A percentile compares a stretch with the other conserved stretches of the same genome.
Evolutionary conservation across 2,113 vertebrate species (phyloP).

Genomic region (Anarhynchus alexandrinus): DNA sequence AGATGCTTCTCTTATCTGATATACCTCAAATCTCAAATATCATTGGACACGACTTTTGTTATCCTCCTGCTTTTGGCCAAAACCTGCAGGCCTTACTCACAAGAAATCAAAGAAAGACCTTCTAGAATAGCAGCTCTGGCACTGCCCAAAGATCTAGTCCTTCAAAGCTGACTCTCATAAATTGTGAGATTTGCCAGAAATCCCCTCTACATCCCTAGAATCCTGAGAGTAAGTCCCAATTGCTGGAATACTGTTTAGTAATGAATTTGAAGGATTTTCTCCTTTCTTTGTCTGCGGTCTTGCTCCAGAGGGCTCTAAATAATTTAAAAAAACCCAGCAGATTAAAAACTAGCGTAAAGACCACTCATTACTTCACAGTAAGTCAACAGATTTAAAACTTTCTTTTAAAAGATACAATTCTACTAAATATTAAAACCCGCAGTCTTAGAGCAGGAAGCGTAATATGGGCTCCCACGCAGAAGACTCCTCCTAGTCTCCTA

Average conservation of each 20-base stretch:
- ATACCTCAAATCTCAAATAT: not conserved
- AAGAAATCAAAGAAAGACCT: not conserved
- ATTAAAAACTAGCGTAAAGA: not conserved
- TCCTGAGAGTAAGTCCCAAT: not conserved
- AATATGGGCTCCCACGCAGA: not conserved
- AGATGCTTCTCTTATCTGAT: not conserved
- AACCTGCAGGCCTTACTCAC: not conserved
- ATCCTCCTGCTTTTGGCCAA: not conserved
- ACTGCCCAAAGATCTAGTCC: not conserved
- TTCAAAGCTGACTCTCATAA: not conserved
- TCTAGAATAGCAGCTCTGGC: not conserved
- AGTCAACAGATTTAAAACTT: not conserved
- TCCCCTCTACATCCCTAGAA: not conserved
- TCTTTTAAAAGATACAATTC: not conserved
- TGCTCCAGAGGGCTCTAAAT: not conserved
- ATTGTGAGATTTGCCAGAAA: not conserved
- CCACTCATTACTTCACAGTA: not conserved
- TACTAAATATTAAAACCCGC: not conserved
- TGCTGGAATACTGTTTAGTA: not conserved
- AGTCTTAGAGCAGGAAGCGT: not conserved
- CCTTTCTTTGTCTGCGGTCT: not conserved
- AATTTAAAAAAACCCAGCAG: not conserved
- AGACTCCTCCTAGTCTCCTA: conserved; percentile 34
- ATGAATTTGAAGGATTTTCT: not conserved
- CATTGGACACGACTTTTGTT: not conserved